These are phyloP conservation scores for Cromileptes altivelis DNA, from an alignment of 2,113 vertebrate genomes.

Conservation along the genomic window DNA sequence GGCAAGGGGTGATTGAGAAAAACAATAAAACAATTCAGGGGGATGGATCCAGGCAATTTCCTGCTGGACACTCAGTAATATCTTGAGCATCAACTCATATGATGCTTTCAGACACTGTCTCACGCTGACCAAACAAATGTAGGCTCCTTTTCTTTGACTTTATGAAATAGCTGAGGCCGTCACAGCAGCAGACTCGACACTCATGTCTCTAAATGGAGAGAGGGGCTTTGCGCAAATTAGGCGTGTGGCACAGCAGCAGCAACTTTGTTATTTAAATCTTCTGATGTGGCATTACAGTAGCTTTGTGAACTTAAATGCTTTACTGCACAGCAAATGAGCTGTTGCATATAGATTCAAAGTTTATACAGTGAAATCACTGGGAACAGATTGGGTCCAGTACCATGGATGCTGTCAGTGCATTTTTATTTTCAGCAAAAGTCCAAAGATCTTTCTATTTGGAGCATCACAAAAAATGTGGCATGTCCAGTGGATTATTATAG, in stretches of 20 bases:
- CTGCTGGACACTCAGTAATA: constrained; percentile 9
- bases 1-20: constrained; percentile 6
- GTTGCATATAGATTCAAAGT: too few species aligned
- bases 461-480: too few species aligned
- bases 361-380: too few species aligned
- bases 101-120: background rate
- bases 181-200: background rate
- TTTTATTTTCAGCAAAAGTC: too few species aligned
- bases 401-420: too few species aligned
- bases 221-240: background rate
- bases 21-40: constrained; percentile 27
- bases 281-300: too few species aligned
- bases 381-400: too few species aligned
- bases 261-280: background rate
- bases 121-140: constrained; percentile 5
- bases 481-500: too few species aligned
- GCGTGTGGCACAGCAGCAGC: background rate
- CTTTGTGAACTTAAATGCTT: too few species aligned
- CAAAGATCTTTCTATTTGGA: too few species aligned
- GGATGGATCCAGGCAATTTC: constrained; percentile 31
- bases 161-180: constrained; percentile 1
- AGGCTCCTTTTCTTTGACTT: background rate
- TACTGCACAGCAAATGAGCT: too few species aligned
- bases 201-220: background rate
- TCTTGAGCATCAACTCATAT: background rate